phyloP scores from a whole-genome alignment of 2,113 vertebrate genomes.

The Vimba vimba region DNA sequence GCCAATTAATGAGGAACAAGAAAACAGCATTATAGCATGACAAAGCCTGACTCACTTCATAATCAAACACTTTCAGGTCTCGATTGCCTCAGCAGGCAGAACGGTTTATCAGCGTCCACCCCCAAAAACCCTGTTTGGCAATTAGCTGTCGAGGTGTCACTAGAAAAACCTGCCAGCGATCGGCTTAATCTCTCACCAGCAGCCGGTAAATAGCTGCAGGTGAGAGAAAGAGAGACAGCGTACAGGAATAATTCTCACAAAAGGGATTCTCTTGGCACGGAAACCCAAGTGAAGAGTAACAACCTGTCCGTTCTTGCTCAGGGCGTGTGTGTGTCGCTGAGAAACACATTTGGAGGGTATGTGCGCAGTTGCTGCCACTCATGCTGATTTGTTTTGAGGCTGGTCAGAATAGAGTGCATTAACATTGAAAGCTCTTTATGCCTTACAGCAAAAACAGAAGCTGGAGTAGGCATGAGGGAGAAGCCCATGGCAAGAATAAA shows the following conservation, averaged over 20 bases:
- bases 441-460: conserved; percentile 41
- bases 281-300: conserved; percentile 58
- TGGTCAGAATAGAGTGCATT: conserved; percentile 38
- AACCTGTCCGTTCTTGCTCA: conserved; percentile 72
- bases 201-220: conserved; percentile 59
- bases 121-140: conserved; percentile 38
- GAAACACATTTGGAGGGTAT: conserved; percentile 12
- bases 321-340: conserved; percentile 51
- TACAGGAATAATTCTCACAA: conserved; percentile 37
- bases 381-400: conserved; percentile 32
- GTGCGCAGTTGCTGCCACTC: conserved; percentile 33
- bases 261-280: conserved; percentile 43
- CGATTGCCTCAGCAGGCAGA: conserved; percentile 28
- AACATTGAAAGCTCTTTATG: conserved; percentile 29
- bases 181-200: conserved; percentile 50
- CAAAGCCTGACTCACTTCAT: conserved; percentile 11
- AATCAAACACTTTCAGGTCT: conserved; percentile 29
- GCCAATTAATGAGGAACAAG: conserved; percentile 1
- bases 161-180: conserved; percentile 49
- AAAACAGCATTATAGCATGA: conserved; percentile 25
- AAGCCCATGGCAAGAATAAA: conserved; percentile 35
- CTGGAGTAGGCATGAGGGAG: conserved; percentile 14
- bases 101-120: conserved; percentile 43
- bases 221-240: conserved; percentile 18
- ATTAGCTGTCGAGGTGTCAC: conserved; percentile 51